Percentiles rank a stretch among this genome's conserved stretches.
Evolutionary conservation across 2,113 vertebrate genomes (phyloP).

Genomic region (Neoarius graeffei): DNA sequence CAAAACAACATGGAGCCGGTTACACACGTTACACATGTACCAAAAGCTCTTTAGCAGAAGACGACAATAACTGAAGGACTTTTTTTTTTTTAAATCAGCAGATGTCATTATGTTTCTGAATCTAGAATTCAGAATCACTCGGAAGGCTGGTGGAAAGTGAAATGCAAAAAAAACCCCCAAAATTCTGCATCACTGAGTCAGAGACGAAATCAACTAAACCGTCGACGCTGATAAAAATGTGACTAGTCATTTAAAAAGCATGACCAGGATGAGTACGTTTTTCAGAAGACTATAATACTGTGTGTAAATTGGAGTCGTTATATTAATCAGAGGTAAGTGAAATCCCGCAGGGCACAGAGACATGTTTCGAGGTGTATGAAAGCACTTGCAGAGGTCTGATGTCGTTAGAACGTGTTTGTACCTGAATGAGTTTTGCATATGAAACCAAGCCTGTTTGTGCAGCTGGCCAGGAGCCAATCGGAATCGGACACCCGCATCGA

Average conservation of each 20-base stretch:
- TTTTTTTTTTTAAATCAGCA: neutral
- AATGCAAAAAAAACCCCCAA: neutral
- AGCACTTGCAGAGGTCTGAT: neutral
- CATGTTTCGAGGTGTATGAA: neutral
- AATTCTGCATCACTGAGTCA: neutral
- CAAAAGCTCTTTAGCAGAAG: neutral
- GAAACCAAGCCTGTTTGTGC: constrained; percentile 80
- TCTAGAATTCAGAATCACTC: neutral
- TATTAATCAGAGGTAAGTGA: neutral
- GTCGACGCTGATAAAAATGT: neutral
- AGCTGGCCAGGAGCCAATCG: constrained; percentile 79
- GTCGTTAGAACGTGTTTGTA: constrained; percentile 55
- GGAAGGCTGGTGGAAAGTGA: neutral
- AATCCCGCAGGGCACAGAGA: neutral
- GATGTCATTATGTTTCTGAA: neutral
- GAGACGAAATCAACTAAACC: neutral
- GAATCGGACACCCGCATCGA: constrained; percentile 77
- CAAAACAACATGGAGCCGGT: neutral
- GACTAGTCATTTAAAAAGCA: neutral
- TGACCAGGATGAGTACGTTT: neutral
- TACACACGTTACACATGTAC: neutral
- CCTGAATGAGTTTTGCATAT: constrained; percentile 85
- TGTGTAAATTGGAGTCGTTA: neutral
- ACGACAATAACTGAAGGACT: neutral
- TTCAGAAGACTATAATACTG: neutral